Evolutionary conservation across 2,888 invertebrate genomes (phyloP).

Genomic region (Ichneumoninae sp.): DNA sequence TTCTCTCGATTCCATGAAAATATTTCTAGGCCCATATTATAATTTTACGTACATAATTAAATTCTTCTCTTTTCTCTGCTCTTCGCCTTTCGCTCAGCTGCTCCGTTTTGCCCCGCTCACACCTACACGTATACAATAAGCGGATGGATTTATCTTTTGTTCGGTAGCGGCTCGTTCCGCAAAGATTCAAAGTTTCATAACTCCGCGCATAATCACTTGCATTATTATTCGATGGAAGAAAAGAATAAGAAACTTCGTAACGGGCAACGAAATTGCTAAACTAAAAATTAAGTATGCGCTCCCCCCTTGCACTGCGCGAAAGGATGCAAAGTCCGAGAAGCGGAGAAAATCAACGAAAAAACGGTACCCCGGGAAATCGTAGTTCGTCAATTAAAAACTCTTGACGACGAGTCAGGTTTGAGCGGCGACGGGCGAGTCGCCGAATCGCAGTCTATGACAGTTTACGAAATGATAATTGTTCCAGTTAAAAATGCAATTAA

Average conservation of each 20-base stretch:
- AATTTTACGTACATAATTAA: conserved; percentile 41
- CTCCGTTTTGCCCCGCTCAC: too few species aligned
- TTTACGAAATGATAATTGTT: not conserved
- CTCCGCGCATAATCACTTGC: conserved; percentile 30
- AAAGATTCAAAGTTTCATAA: conserved; percentile 23
- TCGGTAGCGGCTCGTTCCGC: conserved; percentile 10
- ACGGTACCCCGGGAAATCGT: not conserved
- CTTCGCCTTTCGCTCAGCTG: not conserved
- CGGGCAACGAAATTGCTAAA: conserved; percentile 29
- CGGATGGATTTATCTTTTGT: conserved; percentile 14
- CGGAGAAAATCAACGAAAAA: not conserved
- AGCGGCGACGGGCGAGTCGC: not conserved
- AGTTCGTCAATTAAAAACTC: not conserved
- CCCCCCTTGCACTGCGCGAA: not conserved
- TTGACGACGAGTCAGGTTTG: not conserved
- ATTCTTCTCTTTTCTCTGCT: conserved; percentile 25
- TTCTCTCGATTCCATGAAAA: not conserved
- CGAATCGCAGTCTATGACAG: not conserved
- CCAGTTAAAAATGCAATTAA: not conserved
- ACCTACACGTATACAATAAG: conserved; percentile 1
- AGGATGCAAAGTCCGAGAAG: not conserved
- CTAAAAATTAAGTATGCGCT: not conserved
- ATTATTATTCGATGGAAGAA: conserved; percentile 30
- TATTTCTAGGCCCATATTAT: not conserved
- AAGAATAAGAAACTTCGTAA: conserved; percentile 25